A percentile compares a stretch with the other conserved stretches of the same genome.
These are phyloP conservation scores for Bicyclus anynana DNA, from an alignment of 1,140 invertebrate species.

Conservation along the genomic window DNA sequence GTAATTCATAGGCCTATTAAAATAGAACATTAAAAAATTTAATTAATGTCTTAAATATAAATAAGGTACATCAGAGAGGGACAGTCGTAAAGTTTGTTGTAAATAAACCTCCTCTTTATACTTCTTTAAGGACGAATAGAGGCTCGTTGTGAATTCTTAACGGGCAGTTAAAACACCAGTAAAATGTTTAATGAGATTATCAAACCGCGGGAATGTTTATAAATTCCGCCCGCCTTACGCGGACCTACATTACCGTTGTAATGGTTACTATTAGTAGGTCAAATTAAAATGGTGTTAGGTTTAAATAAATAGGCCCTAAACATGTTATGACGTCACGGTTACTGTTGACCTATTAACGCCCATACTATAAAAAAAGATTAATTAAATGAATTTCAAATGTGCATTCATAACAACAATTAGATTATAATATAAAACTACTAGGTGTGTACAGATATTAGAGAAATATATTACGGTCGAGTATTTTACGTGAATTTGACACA, in stretches of 20 bases:
- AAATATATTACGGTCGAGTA: no score
- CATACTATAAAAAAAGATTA: neutral
- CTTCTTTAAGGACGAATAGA: conserved; percentile 43
- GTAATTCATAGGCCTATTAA: neutral
- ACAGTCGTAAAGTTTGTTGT: conserved; percentile 16
- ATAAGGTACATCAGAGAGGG: conserved; percentile 19
- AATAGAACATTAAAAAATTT: neutral
- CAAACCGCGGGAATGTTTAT: conserved; percentile 48
- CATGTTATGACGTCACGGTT: conserved; percentile 24
- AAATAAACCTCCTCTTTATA: conserved; percentile 25
- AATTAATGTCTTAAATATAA: conserved; percentile 8
- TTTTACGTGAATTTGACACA: no score
- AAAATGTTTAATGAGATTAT: conserved; percentile 66
- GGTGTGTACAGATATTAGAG: no score
- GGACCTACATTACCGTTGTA: conserved; percentile 14
- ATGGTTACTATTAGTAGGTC: conserved; percentile 22
- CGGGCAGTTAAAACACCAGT: conserved; percentile 56
- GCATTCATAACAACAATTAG: no score
- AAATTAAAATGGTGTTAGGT: conserved; percentile 21
- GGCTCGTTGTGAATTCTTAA: conserved; percentile 59
- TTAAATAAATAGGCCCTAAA: conserved; percentile 28
- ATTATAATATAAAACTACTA: no score
- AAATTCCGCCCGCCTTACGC: conserved; percentile 23
- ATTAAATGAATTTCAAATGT: no score
- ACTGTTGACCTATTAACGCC: conserved; percentile 20